Evolutionary conservation across 2,797 vertebrate species (phyloP).

Genomic region (Smutsia gigantea): DNA sequence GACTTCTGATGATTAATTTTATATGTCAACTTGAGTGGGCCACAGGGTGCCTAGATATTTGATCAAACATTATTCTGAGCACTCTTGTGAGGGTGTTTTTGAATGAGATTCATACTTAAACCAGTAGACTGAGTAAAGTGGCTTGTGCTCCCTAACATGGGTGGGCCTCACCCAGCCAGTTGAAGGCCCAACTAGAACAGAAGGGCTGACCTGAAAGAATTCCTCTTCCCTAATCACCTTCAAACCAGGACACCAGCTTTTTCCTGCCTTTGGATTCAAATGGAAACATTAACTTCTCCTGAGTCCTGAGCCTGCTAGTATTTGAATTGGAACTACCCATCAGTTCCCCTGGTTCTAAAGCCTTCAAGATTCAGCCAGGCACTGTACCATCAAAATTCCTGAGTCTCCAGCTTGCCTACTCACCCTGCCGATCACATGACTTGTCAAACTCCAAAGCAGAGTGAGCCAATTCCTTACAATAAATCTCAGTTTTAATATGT

Average conservation of each 20-base stretch:
- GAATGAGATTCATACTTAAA: neutral
- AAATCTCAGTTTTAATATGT: neutral
- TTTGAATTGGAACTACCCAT: neutral
- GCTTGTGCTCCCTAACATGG: neutral
- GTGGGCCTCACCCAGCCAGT: neutral
- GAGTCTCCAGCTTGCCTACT: neutral
- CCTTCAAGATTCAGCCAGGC: too few relatives aligned
- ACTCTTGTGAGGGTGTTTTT: neutral
- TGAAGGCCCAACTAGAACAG: neutral
- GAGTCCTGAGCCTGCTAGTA: neutral
- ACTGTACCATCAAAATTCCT: neutral
- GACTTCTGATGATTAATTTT: neutral
- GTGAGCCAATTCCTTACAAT: neutral
- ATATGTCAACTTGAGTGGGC: neutral
- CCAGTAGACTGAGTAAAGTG: neutral
- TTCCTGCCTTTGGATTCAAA: neutral
- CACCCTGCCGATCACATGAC: neutral
- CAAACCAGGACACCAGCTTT: neutral
- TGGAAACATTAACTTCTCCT: neutral
- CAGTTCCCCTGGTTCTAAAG: neutral
- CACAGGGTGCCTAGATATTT: neutral
- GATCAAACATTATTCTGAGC: neutral
- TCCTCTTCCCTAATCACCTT: neutral
- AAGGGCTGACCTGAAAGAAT: neutral
- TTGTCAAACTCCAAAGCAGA: neutral